Conservation (phyloP, 1,140 invertebrate species). For the Caenorhabditis briggsae region DNA sequence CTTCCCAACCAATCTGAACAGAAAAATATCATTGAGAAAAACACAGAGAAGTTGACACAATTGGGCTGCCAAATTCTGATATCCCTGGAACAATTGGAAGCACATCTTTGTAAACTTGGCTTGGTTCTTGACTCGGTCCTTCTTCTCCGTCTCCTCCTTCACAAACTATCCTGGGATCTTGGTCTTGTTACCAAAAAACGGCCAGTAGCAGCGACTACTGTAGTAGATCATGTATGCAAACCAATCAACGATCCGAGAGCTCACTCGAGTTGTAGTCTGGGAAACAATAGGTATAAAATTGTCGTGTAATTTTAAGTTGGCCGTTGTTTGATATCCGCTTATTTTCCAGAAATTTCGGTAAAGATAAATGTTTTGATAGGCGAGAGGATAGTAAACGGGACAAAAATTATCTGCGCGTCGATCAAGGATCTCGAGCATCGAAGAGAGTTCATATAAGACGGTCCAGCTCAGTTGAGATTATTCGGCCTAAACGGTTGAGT, state of each 20-base stretch:
- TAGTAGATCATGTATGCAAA: conserved; percentile 65
- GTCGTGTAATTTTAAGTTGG: conserved; percentile 11
- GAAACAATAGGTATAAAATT: conserved; percentile 68
- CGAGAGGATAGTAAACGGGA: conserved; percentile 71
- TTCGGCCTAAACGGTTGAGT: conserved; percentile 76
- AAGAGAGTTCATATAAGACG: conserved; percentile 75
- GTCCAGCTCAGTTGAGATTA: conserved; percentile 77
- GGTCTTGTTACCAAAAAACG: conserved; percentile 67
- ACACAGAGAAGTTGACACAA: conserved; percentile 31
- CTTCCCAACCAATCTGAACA: conserved; percentile 48
- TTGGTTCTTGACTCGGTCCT: conserved; percentile 75
- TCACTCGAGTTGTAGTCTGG: conserved; percentile 74
- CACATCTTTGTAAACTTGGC: conserved; percentile 76
- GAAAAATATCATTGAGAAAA: conserved; percentile 36
- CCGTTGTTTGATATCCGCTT: background rate
- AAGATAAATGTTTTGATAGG: conserved; percentile 75
- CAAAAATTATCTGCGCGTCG: conserved; percentile 76
- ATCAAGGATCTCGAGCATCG: conserved; percentile 74
- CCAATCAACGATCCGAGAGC: conserved; percentile 70
- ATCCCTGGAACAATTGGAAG: conserved; percentile 69
- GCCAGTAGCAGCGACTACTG: conserved; percentile 4
- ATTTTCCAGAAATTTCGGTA: conserved; percentile 68
- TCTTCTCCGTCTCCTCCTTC: conserved; percentile 73
- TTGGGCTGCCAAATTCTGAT: conserved; percentile 59
- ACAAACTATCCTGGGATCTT: conserved; percentile 75